Conservation (phyloP, 2,888 invertebrate genomes). For the Andrena bicolor region DNA sequence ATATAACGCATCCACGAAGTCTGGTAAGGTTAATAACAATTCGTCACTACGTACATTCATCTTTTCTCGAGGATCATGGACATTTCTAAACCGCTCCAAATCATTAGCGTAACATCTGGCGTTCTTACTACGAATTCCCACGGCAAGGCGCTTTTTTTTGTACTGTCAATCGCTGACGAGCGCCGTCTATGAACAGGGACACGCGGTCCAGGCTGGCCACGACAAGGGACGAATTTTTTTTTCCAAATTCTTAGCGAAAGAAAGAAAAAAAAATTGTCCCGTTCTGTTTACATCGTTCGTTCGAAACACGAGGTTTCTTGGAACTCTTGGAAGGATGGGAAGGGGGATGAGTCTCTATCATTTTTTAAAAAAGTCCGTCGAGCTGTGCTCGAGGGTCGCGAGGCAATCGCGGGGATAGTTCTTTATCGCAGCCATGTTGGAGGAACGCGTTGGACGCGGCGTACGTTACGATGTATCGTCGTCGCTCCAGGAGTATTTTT, state of each 20-base stretch:
- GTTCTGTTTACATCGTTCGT: neutral
- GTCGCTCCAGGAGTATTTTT: slow-evolving; percentile 57
- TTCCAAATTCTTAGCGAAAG: neutral
- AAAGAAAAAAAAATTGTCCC: neutral
- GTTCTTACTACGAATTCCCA: neutral
- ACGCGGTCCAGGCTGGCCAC: slow-evolving; percentile 48
- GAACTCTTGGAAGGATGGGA: neutral
- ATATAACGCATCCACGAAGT: slow-evolving; percentile 1
- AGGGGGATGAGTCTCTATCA: too few species aligned
- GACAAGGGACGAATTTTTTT: slow-evolving; percentile 6
- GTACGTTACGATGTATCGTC: slow-evolving; percentile 69
- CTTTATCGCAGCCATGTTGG: slow-evolving; percentile 73
- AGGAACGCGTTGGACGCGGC: slow-evolving; percentile 72
- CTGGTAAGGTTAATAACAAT: neutral
- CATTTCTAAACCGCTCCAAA: neutral
- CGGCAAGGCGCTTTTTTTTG: slow-evolving; percentile 33
- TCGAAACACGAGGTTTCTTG: neutral
- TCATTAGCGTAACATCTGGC: neutral
- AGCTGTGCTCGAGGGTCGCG: too few species aligned
- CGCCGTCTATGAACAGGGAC: slow-evolving; percentile 55
- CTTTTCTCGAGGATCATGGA: neutral
- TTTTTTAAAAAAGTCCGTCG: neutral
- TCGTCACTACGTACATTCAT: neutral
- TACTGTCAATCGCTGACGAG: slow-evolving; percentile 41
- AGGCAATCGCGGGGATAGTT: slow-evolving; percentile 19